Evolutionary conservation across 2,888 invertebrate species (phyloP).

Genomic region (Agrochola circellaris): DNA sequence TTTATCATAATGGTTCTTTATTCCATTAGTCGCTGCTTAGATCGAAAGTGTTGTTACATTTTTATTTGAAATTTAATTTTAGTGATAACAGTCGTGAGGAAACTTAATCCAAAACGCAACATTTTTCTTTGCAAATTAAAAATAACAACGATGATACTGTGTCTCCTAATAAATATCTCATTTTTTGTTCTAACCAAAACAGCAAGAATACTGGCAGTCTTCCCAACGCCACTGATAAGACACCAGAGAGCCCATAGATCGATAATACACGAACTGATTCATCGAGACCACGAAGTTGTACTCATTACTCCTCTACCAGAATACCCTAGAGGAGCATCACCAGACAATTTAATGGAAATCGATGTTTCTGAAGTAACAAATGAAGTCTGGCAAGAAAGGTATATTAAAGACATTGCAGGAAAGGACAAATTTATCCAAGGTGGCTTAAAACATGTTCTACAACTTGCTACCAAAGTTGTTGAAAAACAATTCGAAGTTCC

Average conservation of each 20-base stretch:
- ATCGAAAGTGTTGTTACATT: background rate
- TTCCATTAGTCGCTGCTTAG: background rate
- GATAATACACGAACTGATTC: constrained; percentile 39
- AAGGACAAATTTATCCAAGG: background rate
- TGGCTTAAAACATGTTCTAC: constrained; percentile 25
- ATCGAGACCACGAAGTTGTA: constrained; percentile 39
- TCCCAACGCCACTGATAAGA: constrained; percentile 46
- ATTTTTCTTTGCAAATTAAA: background rate
- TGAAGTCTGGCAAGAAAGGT: constrained; percentile 37
- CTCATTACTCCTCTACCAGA: constrained; percentile 49
- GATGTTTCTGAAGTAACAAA: constrained; percentile 48
- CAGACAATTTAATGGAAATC: constrained; percentile 52
- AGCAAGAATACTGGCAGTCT: constrained; percentile 51
- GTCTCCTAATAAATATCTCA: constrained; percentile 13
- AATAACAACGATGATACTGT: background rate
- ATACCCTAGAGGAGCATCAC: constrained; percentile 38
- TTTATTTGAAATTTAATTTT: background rate
- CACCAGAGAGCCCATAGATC: constrained; percentile 40
- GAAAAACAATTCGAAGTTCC: constrained; percentile 35
- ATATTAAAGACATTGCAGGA: background rate
- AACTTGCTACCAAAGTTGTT: constrained; percentile 28
- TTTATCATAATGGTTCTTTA: background rate
- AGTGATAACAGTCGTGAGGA: background rate
- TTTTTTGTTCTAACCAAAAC: constrained; percentile 15
- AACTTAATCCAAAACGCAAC: background rate